phyloP scores from a whole-genome alignment of 1,140 invertebrate species.

The Drosophila sulfurigaster region DNA sequence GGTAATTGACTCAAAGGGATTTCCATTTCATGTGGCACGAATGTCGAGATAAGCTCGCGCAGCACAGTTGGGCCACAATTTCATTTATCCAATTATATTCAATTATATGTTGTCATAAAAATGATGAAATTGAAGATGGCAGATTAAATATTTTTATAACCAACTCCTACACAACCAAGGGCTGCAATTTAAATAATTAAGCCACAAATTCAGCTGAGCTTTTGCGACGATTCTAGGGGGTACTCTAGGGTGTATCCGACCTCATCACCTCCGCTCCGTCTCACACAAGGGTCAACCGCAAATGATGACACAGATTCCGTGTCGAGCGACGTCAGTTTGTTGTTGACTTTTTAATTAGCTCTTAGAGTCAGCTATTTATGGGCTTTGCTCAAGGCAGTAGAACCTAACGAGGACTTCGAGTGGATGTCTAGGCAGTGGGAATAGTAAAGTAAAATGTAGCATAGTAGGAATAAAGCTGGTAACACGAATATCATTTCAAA shows the following conservation, averaged over 20 bases:
- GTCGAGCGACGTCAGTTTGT: neutral
- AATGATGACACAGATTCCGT: constrained; percentile 23
- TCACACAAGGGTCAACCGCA: constrained; percentile 20
- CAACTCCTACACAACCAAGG: neutral
- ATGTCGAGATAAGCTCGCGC: constrained; percentile 27
- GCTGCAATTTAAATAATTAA: constrained; percentile 22
- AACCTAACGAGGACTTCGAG: constrained; percentile 23
- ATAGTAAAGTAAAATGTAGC: neutral
- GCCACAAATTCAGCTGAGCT: constrained; percentile 1
- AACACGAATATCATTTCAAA: neutral
- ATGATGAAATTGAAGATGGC: neutral
- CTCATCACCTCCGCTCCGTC: neutral
- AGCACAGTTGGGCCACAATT: constrained; percentile 42
- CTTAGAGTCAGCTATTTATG: constrained; percentile 30
- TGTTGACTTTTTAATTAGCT: constrained; percentile 53
- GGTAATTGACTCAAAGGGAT: constrained; percentile 39
- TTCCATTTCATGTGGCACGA: constrained; percentile 14
- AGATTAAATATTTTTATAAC: constrained; percentile 5
- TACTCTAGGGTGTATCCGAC: neutral
- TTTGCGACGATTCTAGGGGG: neutral
- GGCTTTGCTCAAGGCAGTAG: neutral
- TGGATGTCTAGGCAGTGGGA: neutral
- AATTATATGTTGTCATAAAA: constrained; percentile 1
- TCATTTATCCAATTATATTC: constrained; percentile 57
- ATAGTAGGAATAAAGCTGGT: too few relatives aligned